Evolutionary conservation across 1,140 invertebrate genomes (phyloP).

Genomic region (Drosophila lacteicornis): DNA sequence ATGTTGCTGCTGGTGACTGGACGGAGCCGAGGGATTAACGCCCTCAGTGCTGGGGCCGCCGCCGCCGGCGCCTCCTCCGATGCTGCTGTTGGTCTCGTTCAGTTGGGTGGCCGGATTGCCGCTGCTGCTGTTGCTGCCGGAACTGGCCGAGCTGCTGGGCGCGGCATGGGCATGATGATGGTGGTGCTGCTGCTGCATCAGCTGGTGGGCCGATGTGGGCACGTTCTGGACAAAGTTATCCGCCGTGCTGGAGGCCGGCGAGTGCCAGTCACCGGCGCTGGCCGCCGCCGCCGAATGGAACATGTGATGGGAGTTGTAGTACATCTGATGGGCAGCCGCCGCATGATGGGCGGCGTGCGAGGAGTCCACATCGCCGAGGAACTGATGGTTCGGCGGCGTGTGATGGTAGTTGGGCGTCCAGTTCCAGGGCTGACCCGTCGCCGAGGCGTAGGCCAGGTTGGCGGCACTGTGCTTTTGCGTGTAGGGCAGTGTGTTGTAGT

Average conservation of each 20-base stretch:
- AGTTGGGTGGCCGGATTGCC: slow-evolving; percentile 61
- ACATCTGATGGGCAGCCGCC: slow-evolving; percentile 83
- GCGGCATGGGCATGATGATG: slow-evolving; percentile 74
- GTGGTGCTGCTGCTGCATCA: slow-evolving; percentile 81
- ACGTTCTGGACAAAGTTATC: slow-evolving; percentile 82
- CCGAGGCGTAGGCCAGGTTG: slow-evolving; percentile 78
- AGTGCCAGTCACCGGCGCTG: slow-evolving; percentile 77
- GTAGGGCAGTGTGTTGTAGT: slow-evolving; percentile 79
- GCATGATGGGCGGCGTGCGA: slow-evolving; percentile 75
- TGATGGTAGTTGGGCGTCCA: slow-evolving; percentile 81
- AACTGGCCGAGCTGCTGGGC: slow-evolving; percentile 71
- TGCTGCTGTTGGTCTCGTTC: slow-evolving; percentile 74
- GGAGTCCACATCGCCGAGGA: slow-evolving; percentile 85
- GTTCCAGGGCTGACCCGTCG: slow-evolving; percentile 78
- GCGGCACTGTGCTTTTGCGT: slow-evolving; percentile 79
- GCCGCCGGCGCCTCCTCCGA: slow-evolving; percentile 40
- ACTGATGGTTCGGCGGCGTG: slow-evolving; percentile 86
- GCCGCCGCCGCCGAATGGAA: slow-evolving; percentile 76
- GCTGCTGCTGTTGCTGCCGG: slow-evolving; percentile 85
- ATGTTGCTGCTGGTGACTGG: slow-evolving; percentile 69
- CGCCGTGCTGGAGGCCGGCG: slow-evolving; percentile 69
- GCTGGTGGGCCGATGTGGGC: slow-evolving; percentile 84
- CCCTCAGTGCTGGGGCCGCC: slow-evolving; percentile 19
- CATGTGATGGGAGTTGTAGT: slow-evolving; percentile 85
- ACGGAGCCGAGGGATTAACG: slow-evolving; percentile 13